Base-by-base conservation (phyloP, 2,797 vertebrate genomes). In the Atherinosoma microstoma region DNA sequence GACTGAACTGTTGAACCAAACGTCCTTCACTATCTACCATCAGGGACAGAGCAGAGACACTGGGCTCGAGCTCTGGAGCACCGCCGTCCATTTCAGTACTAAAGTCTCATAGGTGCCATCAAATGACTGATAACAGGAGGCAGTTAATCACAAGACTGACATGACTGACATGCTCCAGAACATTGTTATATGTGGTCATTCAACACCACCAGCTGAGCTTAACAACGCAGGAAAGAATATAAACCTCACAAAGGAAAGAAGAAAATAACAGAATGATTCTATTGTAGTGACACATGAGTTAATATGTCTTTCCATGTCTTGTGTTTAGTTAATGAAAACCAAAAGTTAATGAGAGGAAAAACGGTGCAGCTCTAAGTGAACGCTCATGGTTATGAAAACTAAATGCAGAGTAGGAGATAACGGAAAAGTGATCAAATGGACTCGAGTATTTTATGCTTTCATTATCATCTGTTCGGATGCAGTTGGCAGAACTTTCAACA, bases 401-500 rank as follows among this genome's bases (percentile, higher is more conserved):
- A 57, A 56, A 57, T 58, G 42, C 9, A 24, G 45, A 77, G 68
- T 47, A 35, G 45, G 62, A 80, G 49, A 4, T 7, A 11, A 29
- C 5, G 56, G 66, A 32, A 64, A 8, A 1, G 15, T 13, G 35
- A 67, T 9, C 0, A 9, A 73, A 51, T 0, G 30, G 60, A 81
- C 49, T 75, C 10, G 34, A 15, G 57, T 15, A 20, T 63, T 27
- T 64, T 71, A 64, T 40, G 54, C 27, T 12, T 22, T 65, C 51
- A 61, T 76, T 57, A 53, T 62, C 60, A 42, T 76, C 59, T 80
- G 75, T 72, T 35, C 51, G 66, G 58, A 73, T 22, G 74, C 66
- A 22, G 81, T 24, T 62, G 64, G 80, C 56, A 38, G 81, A 84
- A 80, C 38, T n/a, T 58, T 27, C 35, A 73, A 73, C 29, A 20